phyloP scores from a whole-genome alignment of 2,888 invertebrate genomes.

The Euplagia quadripunctaria region DNA sequence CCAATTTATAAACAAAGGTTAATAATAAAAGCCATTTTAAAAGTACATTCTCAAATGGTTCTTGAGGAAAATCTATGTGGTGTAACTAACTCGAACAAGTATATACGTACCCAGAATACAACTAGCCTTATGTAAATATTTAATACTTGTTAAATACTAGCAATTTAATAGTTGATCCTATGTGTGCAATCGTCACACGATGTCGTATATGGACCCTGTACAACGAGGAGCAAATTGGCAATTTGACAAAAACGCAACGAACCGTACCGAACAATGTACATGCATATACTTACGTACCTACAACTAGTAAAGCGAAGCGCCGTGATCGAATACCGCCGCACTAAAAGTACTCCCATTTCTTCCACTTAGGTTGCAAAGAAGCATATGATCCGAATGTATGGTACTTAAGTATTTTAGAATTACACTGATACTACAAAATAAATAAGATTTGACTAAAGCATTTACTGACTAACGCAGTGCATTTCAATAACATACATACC shows the following conservation, averaged over 20 bases:
- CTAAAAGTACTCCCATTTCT: constrained; percentile 25
- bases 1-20: neutral
- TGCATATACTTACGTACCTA: constrained; percentile 25
- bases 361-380: neutral
- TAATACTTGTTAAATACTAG: neutral
- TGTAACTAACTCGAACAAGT: neutral
- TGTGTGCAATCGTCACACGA: neutral
- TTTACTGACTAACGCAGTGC: neutral
- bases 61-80: neutral
- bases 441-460: neutral
- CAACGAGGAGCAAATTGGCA: constrained; percentile 75
- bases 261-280: constrained; percentile 59
- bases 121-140: neutral
- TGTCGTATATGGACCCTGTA: constrained; percentile 46
- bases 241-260: constrained; percentile 78
- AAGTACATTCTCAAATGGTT: neutral
- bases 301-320: constrained; percentile 45
- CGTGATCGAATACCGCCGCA: constrained; percentile 63
- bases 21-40: constrained; percentile 1
- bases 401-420: neutral
- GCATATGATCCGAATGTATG: neutral
- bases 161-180: neutral
- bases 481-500: too few relatives aligned
- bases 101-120: neutral
- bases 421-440: neutral